phyloP scores from a whole-genome alignment of 2,797 vertebrate genomes.

The Mus minutoides region DNA sequence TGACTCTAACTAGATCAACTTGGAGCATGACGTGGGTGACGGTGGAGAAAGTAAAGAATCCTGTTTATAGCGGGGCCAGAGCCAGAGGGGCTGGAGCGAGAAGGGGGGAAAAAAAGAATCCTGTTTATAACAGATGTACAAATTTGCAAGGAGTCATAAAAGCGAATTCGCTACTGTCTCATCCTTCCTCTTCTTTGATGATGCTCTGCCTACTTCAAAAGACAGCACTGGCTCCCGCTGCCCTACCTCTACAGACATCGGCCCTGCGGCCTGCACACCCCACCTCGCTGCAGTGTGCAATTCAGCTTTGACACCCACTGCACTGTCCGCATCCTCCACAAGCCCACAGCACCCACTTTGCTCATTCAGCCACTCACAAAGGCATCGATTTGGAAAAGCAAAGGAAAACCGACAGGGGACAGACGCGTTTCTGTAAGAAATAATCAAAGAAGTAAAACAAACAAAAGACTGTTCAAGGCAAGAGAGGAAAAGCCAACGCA shows the following conservation, averaged over 20 bases:
- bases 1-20: background rate
- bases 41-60: background rate
- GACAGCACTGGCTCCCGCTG: background rate
- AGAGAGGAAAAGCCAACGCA: background rate
- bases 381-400: background rate
- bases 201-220: background rate
- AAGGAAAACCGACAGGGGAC: background rate
- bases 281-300: background rate
- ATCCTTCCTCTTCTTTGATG: background rate
- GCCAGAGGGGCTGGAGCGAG: too few species aligned
- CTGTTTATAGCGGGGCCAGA: too few species aligned
- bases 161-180: background rate
- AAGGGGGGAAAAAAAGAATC: background rate
- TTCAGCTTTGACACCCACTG: background rate
- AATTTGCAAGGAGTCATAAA: conserved; percentile 1
- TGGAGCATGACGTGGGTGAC: background rate
- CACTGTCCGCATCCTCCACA: fast-evolving
- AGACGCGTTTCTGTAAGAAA: background rate
- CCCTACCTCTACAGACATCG: background rate
- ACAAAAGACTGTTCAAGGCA: background rate
- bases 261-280: fast-evolving
- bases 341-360: background rate
- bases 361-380: background rate
- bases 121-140: background rate
- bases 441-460: conserved; percentile 4